Percentiles rank a stretch among this genome's conserved stretches.
Conservation (phyloP, 1,140 invertebrate genomes). For the Ceratina japonica region DNA sequence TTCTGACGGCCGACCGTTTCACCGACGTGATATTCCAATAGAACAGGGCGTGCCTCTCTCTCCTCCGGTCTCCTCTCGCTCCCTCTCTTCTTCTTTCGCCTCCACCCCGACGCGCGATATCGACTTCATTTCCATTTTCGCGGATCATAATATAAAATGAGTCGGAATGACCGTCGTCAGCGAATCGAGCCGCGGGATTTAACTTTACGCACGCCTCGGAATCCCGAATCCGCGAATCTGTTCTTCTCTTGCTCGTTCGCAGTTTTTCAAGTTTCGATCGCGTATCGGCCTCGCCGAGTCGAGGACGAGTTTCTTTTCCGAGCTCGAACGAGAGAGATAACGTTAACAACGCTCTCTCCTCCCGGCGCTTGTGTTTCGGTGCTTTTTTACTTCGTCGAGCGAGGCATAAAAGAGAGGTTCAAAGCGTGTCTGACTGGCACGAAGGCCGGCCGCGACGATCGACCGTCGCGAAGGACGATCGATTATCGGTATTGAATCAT, state of each 20-base stretch:
- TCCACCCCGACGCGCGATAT: slow-evolving; percentile 21
- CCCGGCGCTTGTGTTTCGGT: slow-evolving; percentile 23
- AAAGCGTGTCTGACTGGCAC: slow-evolving; percentile 1
- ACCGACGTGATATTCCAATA: slow-evolving; percentile 14
- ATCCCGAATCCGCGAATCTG: no score
- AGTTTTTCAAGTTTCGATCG: neutral
- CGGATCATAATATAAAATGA: slow-evolving; percentile 9
- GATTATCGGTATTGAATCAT: slow-evolving; percentile 31
- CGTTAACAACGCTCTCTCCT: slow-evolving; percentile 1
- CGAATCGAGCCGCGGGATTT: neutral
- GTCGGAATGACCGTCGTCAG: slow-evolving; percentile 8
- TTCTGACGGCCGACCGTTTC: slow-evolving; percentile 30
- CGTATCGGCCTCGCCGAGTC: neutral
- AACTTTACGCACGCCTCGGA: neutral
- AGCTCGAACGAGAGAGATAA: slow-evolving; percentile 17
- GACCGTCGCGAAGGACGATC: slow-evolving; percentile 23
- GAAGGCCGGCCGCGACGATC: slow-evolving; percentile 24
- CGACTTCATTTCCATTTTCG: slow-evolving; percentile 28
- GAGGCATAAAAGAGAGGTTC: slow-evolving; percentile 10
- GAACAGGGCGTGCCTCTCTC: neutral
- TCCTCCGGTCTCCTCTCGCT: neutral
- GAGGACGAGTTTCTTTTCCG: slow-evolving; percentile 7
- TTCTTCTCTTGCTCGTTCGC: neutral
- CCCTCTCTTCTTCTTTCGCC: neutral
- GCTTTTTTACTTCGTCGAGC: slow-evolving; percentile 1